phyloP scores from a whole-genome alignment of 2,113 vertebrate species.

The Scomber japonicus region DNA sequence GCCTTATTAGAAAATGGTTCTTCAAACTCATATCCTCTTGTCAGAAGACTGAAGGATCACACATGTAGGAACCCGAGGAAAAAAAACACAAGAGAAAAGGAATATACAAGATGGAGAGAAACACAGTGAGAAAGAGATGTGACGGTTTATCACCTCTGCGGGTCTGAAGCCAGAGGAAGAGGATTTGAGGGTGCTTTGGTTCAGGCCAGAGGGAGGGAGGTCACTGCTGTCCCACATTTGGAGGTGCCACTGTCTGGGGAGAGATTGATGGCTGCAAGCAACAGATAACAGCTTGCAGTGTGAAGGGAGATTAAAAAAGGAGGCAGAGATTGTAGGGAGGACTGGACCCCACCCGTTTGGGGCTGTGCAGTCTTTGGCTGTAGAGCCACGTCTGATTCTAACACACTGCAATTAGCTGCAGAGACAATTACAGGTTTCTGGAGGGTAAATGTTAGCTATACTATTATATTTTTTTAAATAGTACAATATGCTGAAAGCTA shows the following conservation, averaged over 20 bases:
- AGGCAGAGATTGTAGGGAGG: constrained; percentile 67
- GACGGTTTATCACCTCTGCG: constrained; percentile 10
- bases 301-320: constrained; percentile 69
- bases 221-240: constrained; percentile 73
- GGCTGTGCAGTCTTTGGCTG: constrained; percentile 21
- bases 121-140: constrained; percentile 4
- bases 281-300: constrained; percentile 73
- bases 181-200: constrained; percentile 42
- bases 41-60: neutral
- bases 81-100: neutral
- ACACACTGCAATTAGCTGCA: constrained; percentile 69
- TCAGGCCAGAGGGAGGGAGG: constrained; percentile 40
- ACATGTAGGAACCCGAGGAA: neutral
- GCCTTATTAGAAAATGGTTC: neutral
- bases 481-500: constrained; percentile 30
- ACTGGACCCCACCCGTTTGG: constrained; percentile 59
- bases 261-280: constrained; percentile 74
- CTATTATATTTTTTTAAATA: constrained; percentile 40
- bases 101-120: neutral
- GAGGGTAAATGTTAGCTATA: constrained; percentile 47
- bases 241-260: constrained; percentile 73
- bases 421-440: constrained; percentile 69
- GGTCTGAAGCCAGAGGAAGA: constrained; percentile 29
- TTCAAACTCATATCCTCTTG: neutral
- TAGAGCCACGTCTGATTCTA: constrained; percentile 54